Base-by-base conservation (phyloP, 64 coral and sea anemone genomes). In the Actinia tenebrosa region DNA sequence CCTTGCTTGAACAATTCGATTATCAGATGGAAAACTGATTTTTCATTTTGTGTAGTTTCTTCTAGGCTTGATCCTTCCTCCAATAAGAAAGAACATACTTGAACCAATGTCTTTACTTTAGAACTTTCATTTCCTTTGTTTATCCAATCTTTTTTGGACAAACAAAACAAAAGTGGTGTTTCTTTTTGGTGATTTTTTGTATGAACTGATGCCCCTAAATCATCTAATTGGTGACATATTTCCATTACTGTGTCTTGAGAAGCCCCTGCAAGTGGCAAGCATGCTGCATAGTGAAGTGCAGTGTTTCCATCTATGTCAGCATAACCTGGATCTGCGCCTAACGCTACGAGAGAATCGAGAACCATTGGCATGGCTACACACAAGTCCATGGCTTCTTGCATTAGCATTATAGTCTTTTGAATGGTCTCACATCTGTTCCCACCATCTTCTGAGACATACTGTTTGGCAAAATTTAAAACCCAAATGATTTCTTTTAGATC, bases 261-360 rank as follows among this genome's bases (percentile, higher is more conserved):
- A 18, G 2, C 11, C 19, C 7, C 4, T 20, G 53, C 22, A 8
- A 37, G 30, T 37, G 44, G 79, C 15, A 79, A 1, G 30, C 27
- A 46, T 11, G 79, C 53, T 19, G 79, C 45, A 80, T 80, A 80
- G 47, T 80, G 79, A 50, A 80, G 79, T 20, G 79, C 79, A 11
- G 79, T 80, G 53, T 80, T 80, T 53, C 79, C 79, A 80, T 80
- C 22, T 1, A 16, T 18, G 53, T 80, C 44, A 10, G 79, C 79
- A 80, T 37, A 52, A 22, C 22, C 53, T 3, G 79, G 79, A 7
- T 80, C 53, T 10, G 20, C 79, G 18, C 79, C 79, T 0, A 80
- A 53, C 3, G 42, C 69, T 15, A 37, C 69, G 0, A 66, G 18
- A 3, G 22, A 3, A 0, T 19, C 63, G n/a, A 22, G 3, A 22